Percentiles rank a stretch among this genome's conserved stretches.
phyloP scores from a whole-genome alignment of 2,888 invertebrate species.

The Callinectes sapidus region DNA sequence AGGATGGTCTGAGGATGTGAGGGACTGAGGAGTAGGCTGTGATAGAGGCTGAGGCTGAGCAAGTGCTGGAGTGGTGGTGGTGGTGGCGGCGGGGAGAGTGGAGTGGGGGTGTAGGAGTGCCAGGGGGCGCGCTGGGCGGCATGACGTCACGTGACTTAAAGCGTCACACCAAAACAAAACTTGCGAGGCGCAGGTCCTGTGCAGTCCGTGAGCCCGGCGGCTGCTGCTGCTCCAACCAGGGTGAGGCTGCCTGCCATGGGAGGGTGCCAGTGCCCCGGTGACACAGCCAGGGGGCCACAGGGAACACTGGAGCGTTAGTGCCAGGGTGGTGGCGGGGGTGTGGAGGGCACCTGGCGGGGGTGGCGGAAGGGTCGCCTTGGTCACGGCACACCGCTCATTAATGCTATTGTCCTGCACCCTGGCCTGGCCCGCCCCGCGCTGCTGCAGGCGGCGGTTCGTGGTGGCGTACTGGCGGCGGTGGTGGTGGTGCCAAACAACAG shows the following conservation, averaged over 20 bases:
- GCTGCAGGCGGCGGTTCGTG: neutral
- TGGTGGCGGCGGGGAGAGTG: neutral
- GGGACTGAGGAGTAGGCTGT: too few species aligned
- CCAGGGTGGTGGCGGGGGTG: neutral
- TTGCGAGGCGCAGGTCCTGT: conserved; percentile 34
- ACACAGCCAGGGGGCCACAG: neutral
- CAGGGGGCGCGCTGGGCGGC: neutral
- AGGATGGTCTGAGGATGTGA: too few species aligned
- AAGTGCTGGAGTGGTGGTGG: neutral
- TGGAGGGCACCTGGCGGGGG: neutral
- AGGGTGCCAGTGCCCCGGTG: neutral
- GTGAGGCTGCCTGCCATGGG: neutral
- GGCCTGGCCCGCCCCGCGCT: neutral
- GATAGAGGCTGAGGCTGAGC: too few species aligned
- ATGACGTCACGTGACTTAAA: conserved; percentile 29
- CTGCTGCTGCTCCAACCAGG: conserved; percentile 26
- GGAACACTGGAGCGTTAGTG: neutral
- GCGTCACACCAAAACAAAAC: conserved; percentile 37
- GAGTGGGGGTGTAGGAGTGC: neutral
- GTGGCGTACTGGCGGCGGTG: neutral
- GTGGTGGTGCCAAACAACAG: neutral
- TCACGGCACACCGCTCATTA: neutral
- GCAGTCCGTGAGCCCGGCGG: neutral
- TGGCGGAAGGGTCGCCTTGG: neutral
- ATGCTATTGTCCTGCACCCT: neutral